These are phyloP conservation scores for Scomberomorus guttatus DNA, from an alignment of 2,797 vertebrate species.

Conservation along the genomic window DNA sequence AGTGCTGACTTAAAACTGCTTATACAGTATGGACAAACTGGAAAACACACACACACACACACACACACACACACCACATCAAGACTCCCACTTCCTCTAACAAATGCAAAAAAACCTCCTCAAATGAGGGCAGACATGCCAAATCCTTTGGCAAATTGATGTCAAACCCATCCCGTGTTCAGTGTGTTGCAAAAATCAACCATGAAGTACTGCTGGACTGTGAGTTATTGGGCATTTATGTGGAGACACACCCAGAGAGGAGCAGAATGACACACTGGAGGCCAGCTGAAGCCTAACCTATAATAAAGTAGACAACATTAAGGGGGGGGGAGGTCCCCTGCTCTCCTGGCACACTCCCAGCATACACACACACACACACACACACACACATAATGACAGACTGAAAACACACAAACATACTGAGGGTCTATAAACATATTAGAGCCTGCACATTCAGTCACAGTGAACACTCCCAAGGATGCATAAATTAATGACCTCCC, in stretches of 20 bases:
- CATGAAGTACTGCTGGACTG: neutral
- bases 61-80: neutral
- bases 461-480: slow-evolving; percentile 32
- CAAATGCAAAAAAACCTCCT: neutral
- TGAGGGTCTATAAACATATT: slow-evolving; percentile 42
- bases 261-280: slow-evolving; percentile 50
- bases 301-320: slow-evolving; percentile 52
- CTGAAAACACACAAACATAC: slow-evolving; percentile 16
- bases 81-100: slow-evolving; percentile 12
- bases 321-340: slow-evolving; percentile 34
- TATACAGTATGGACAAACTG: slow-evolving; percentile 10
- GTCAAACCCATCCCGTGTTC: slow-evolving; percentile 17
- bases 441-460: neutral
- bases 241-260: slow-evolving; percentile 57
- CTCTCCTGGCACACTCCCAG: slow-evolving; percentile 7
- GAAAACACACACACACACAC: neutral
- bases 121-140: slow-evolving; percentile 40
- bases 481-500: neutral
- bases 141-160: slow-evolving; percentile 36
- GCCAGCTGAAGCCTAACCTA: slow-evolving; percentile 47
- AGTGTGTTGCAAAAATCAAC: neutral
- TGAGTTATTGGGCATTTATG: slow-evolving; percentile 11
- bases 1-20: slow-evolving; percentile 22
- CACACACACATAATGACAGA: neutral
- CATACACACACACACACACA: slow-evolving; percentile 20